Base-by-base conservation (phyloP, 2,888 invertebrate genomes). In the Pherbina coryleti region DNA sequence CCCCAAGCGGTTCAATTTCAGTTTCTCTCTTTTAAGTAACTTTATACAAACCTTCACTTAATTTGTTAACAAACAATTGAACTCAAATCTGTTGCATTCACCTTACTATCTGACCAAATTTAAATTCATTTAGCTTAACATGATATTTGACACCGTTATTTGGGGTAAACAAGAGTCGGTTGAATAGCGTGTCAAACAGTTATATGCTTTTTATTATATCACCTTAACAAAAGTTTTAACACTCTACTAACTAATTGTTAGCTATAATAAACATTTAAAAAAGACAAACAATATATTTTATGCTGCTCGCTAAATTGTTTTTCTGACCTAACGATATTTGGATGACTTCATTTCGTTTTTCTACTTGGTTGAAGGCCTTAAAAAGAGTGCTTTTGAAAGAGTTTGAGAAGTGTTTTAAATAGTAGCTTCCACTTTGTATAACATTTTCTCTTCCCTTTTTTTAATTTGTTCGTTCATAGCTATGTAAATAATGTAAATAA, bases 261-360 rank as follows among this genome's bases (percentile, higher is more conserved):
- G 14, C 11, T 44, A 44, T 44, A 44, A 19, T 19, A 19, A 19
- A 55, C 55, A 19, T 19, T 55, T 22, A 19, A 55, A 55, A 19
- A 19, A 22, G 7, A 44, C 19, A 55, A n/a, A 19, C 17, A 7
- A 51, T 3, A 51, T 3, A 51, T 51, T 55, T 19, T 19, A 19
- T 19, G 53, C 53, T 53, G 53, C 31, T 31, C n/a, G 28, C 25
- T 66, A 66, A 66, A 66, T 66, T 34, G n/a, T 34, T 66, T 9
- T 34, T 19, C 22, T 66, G 64, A 66, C 64, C 64, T 19, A 66
- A 19, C 64, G 64, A 66, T n/a, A 66, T 66, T 66, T 28, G 34
- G 31, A 66, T 66, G 64, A 66, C 64, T 66, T 66, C 64, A 66
- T 66, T n/a, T 37, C 34, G n/a, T 66, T 66, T 28, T 28, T 44